phyloP scores from a whole-genome alignment of 2,797 vertebrate species.

The Todus mexicanus region DNA sequence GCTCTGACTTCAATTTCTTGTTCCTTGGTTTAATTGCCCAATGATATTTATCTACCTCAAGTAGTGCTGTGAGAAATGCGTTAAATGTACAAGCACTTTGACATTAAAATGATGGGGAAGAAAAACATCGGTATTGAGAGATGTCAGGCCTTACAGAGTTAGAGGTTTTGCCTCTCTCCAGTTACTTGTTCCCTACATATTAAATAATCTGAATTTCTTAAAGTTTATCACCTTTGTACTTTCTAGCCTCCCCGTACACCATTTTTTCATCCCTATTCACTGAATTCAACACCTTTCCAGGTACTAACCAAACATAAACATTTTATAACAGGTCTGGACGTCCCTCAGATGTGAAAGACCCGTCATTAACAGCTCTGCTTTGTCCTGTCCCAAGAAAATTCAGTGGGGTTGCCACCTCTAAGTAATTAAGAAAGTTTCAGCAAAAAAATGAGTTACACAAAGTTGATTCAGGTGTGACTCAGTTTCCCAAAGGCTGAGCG shows the following conservation, averaged over 20 bases:
- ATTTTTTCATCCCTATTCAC: not conserved
- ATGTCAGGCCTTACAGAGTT: not conserved
- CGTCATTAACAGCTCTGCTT: not conserved
- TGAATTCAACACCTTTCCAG: not conserved
- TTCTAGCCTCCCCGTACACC: not conserved
- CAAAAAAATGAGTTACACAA: not conserved
- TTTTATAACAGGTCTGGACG: not conserved
- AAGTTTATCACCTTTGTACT: not conserved
- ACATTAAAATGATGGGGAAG: not conserved
- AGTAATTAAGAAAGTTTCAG: not conserved
- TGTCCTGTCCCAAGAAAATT: not conserved
- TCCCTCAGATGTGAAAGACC: not conserved
- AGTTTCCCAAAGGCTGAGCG: not conserved
- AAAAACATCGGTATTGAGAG: not conserved
- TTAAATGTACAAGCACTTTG: accelerated
- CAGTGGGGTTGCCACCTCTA: not conserved
- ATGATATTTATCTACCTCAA: not conserved
- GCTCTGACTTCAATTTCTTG: not conserved
- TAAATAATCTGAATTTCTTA: not conserved
- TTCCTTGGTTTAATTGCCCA: not conserved
- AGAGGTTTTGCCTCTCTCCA: not conserved
- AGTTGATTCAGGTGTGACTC: not conserved
- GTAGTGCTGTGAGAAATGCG: not conserved
- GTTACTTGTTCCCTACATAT: not conserved
- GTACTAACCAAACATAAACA: not conserved